Evolutionary conservation across 2,113 vertebrate genomes (phyloP).

Genomic region (Psettodes erumei): DNA sequence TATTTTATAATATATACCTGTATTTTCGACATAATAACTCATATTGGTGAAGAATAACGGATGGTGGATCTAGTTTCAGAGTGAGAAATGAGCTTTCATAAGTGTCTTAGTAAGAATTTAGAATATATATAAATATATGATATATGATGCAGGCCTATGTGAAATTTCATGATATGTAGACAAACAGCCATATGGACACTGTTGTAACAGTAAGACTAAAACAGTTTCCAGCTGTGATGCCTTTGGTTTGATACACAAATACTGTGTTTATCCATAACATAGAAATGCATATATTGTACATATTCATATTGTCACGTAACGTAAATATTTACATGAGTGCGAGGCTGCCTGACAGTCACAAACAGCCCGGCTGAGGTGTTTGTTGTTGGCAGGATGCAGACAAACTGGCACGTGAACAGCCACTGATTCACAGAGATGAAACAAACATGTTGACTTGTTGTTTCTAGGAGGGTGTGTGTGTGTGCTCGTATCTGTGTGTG

Average conservation of each 20-base stretch:
- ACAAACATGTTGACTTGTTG: conserved; percentile 80
- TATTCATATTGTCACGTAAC: neutral
- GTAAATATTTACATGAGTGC: conserved; percentile 39
- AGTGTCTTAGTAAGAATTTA: too few relatives aligned
- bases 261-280: neutral
- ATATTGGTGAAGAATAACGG: neutral
- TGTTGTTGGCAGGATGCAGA: conserved; percentile 28
- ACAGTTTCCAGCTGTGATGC: neutral
- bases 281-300: neutral
- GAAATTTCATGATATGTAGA: neutral
- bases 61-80: too few relatives aligned
- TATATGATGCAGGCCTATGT: neutral
- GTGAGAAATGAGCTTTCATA: too few relatives aligned
- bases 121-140: neutral
- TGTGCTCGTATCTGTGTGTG: conserved; percentile 23
- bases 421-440: conserved; percentile 43
- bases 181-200: neutral
- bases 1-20: neutral
- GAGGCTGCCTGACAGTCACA: neutral
- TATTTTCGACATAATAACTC: neutral
- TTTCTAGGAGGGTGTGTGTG: conserved; percentile 29
- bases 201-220: neutral
- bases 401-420: conserved; percentile 40
- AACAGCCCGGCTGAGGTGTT: conserved; percentile 30
- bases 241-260: neutral